phyloP scores from a whole-genome alignment of 2,797 vertebrate species.

The Myoxocephalus aenaeus region DNA sequence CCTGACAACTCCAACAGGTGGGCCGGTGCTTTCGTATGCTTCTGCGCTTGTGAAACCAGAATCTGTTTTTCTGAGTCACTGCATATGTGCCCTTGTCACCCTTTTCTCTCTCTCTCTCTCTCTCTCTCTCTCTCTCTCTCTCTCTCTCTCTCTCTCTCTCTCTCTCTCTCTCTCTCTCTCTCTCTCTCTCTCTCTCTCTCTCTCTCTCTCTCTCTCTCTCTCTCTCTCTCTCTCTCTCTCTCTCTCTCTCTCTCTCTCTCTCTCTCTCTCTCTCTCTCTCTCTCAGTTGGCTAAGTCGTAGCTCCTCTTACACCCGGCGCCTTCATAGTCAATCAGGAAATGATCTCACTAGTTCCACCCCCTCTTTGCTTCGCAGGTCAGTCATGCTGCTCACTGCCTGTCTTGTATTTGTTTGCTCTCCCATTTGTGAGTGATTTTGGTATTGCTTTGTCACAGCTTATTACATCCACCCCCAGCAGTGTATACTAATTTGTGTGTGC shows the following conservation, averaged over 20 bases:
- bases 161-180: slow-evolving; percentile 47
- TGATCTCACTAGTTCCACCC: slow-evolving; percentile 81
- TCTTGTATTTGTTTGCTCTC: slow-evolving; percentile 33
- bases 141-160: slow-evolving; percentile 53
- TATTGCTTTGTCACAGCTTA: slow-evolving; percentile 44
- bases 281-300: slow-evolving; percentile 84
- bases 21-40: slow-evolving; percentile 14
- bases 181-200: slow-evolving; percentile 50
- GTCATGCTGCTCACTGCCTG: slow-evolving; percentile 61
- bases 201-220: slow-evolving; percentile 53
- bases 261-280: slow-evolving; percentile 53
- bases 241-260: slow-evolving; percentile 50
- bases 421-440: slow-evolving; percentile 52
- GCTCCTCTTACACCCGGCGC: slow-evolving; percentile 87
- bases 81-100: slow-evolving; percentile 61
- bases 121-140: slow-evolving; percentile 50
- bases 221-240: slow-evolving; percentile 47
- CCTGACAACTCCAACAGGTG: slow-evolving; percentile 85
- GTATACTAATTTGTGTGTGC: slow-evolving; percentile 19
- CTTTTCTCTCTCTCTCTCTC: slow-evolving; percentile 40
- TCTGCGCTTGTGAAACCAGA: slow-evolving; percentile 40
- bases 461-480: slow-evolving; percentile 28
- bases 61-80: slow-evolving; percentile 59
- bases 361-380: slow-evolving; percentile 85
- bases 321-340: slow-evolving; percentile 83